Evolutionary conservation across 2,113 vertebrate genomes (phyloP), one percentile per base, ranked within the genome.

Genomic region (Calyptomena viridis): DNA sequence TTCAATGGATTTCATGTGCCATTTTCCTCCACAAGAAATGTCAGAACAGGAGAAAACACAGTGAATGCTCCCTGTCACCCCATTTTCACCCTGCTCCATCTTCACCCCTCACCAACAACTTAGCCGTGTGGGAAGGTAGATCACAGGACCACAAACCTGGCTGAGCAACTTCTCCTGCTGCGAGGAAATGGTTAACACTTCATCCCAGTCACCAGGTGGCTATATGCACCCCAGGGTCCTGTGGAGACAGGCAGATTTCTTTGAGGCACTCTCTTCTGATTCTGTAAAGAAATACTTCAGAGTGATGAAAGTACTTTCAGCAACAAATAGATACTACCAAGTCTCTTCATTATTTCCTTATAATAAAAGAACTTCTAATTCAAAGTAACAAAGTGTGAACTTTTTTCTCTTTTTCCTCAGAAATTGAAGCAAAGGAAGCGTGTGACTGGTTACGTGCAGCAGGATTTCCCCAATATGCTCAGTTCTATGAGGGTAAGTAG

Each of bases 401-500:
- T n/a, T 19, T 63, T 90, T 90, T 90, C 55, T 97, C 86, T 94
- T 98, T 33, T 97, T 91, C 97, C 98, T 92, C 98, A 99, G 99
- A 99, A 98, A 98, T 99, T 0, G 99, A 99, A 93, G 99, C 99
- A 2, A 99, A 99, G 87, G 99, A 99, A 94, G 99, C 99, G 50
- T 99, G 99, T 84, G 99, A 99, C 93, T 99, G 99, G 99, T 98
- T 99, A 94, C 98, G 99, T 81, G 99, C 99, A 31, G 99, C 99
- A 89, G 99, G 99, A 90, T 99, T 99, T 97, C 99, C 99, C 59
- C 99, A 99, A 42, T 99, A 99, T 62, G 99, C 99, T 80, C 99
- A 99, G 95, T 97, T 99, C 75, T 99, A 99, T 93, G 99, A 99
- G 98, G 98, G 99, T 99, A 98, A 87, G 95, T 76, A 60, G 55